Base-by-base conservation (phyloP, 2,888 invertebrate genomes). In the Spisula solida region DNA sequence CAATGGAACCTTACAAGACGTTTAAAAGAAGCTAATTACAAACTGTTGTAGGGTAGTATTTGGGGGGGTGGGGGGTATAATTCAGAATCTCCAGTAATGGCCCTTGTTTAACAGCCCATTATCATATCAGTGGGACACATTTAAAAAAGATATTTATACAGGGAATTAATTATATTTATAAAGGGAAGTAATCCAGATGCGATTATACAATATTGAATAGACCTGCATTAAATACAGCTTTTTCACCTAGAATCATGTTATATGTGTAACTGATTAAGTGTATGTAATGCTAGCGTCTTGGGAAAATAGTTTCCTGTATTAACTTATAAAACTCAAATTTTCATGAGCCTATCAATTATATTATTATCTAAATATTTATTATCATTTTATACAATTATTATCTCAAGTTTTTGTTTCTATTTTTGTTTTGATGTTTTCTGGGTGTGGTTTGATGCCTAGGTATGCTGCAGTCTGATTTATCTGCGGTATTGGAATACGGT, bases 391-490 rank as follows among this genome's bases (percentile, higher is more conserved):
- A 12, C 60, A 66, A 66, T 66, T n/a, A 66, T n/a, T 25, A 66
- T 66, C 25, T 60, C 60, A 2, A 60, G 8, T 12, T 20, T 60
- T 60, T n/a, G 60, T 60, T 60, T 66, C 60, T 66, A 66, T 25
- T 25, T 66, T 66, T 2, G 60, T 8, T 66, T 20, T 66, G 60
- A 66, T 10, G n/a, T 66, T 25, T n/a, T 66, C n/a, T 66, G 60
- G 60, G 60, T 25, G 60, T 66, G 60, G 60, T 25, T 25, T 25
- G 60, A 66, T n/a, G n/a, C 25, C 5, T 25, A 66, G 25, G 60
- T 66, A 66, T 66, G 60, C 60, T n/a, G n/a, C 10, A n/a, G n/a
- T n/a, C 8, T 66, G 60, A 66, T 66, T 66, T 66, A 66, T 66
- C 60, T 66, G 25, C 0, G 25, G 25, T 25, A 66, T 56, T 66